Evolutionary conservation across 2,113 vertebrate genomes (phyloP).

Genomic region (Phaethon lepturus): DNA sequence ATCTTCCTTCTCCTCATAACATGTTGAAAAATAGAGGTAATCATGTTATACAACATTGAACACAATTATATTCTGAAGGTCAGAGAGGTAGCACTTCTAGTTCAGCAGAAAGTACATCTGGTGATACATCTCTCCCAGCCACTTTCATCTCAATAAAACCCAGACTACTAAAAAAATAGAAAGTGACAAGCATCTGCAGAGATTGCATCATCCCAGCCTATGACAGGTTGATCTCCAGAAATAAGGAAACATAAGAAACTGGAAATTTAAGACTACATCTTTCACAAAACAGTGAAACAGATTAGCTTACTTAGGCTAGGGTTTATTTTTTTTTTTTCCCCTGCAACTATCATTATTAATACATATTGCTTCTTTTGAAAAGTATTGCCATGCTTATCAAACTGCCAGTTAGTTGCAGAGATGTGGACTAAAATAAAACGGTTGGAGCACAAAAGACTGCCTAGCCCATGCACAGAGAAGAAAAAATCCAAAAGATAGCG

Average conservation of each 20-base stretch:
- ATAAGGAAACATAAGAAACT: background rate
- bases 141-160: background rate
- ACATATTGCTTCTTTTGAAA: background rate
- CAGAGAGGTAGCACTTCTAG: background rate
- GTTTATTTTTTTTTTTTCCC: accelerated
- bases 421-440: background rate
- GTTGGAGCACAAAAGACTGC: background rate
- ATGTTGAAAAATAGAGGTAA: background rate
- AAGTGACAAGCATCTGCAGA: background rate
- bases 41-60: background rate
- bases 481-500: background rate
- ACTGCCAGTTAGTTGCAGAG: background rate
- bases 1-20: background rate
- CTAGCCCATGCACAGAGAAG: background rate
- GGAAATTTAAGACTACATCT: background rate
- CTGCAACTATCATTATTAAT: background rate
- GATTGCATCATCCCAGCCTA: background rate
- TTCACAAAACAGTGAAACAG: background rate
- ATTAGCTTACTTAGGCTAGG: background rate
- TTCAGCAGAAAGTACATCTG: background rate
- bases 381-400: background rate
- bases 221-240: background rate
- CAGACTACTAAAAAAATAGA: background rate
- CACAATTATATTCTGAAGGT: background rate
- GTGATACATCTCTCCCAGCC: background rate